Base-by-base conservation (phyloP, 2,113 vertebrate genomes). In the Fregetta grallaria region DNA sequence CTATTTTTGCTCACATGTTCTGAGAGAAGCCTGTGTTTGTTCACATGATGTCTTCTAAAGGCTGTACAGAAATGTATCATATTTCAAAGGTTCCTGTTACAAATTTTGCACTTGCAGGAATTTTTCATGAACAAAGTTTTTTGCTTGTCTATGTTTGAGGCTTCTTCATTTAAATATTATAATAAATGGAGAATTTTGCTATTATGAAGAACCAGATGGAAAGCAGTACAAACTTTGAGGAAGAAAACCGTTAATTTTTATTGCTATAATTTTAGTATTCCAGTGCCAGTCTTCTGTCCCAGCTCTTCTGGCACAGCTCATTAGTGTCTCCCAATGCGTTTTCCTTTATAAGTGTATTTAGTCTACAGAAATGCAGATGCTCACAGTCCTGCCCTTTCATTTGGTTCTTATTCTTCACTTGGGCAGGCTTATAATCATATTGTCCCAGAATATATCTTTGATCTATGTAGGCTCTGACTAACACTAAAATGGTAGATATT, bases 281-380 rank as follows among this genome's bases (percentile, higher is more conserved):
- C 40, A 75, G n/a, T 78, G 90, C 36, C 23, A 50, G 52, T 81
- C 23, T 93, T 92, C 94, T 92, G 47, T 94, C 92, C 40, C 34
- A 86, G 71, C 63, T 96, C 71, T 66, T 87, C 74, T 81, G 78
- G 73, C 11, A 77, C 56, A 95, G 72, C 89, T 94, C 80, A 93
- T 96, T 94, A 94, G 58, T 89, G 74, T 61, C 62, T 97, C 92
- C 96, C 86, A 95, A 67, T 87, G 56, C 2, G 0, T 93, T 97
- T 96, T 86, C 75, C 50, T 92, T 94, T 93, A 71, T 55, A 93
- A 90, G 25, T 87, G 82, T 62, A 85, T 93, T 86, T 93, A 89
- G 45, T 97, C 70, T 97, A 82, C 76, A 94, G 91, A 96, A 96
- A 95, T 94, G 72, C 94, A 96, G 81, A 95, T 97, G 73, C 77